Base-by-base conservation (phyloP, 2,797 vertebrate genomes). In the Aphelocoma californica region DNA sequence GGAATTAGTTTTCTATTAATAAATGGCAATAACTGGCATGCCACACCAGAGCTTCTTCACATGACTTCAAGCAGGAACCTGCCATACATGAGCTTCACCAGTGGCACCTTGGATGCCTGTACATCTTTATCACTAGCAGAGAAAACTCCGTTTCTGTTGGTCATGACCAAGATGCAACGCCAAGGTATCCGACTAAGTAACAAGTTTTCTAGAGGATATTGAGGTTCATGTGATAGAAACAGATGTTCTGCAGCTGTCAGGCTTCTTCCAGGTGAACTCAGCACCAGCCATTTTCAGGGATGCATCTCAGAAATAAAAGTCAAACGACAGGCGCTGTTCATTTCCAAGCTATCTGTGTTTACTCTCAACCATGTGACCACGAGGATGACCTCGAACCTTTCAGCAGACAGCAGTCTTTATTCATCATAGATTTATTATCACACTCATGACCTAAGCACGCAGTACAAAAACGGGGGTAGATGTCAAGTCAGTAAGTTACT, bases 61-160 rank as follows among this genome's bases (percentile, higher is more conserved):
- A 2, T 1, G 12, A 32, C 4, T 18, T 53, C 65, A 67, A 28
- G 53, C 3, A 18, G 45, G 10, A 6, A 44, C 7, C 6, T 14
- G 14, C 6, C 8, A 31, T 15, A 56, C 9, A 6, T 2, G 3
- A 18, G 12, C 7, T 38, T 50, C 21, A 36, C 20, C 10, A 15
- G 1, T 0, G 0, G 24, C 14, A 81, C 28, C 9, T 1, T 1
- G 10, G 45, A 6, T 2, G 3, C 6, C 45, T 14, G 0, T 2
- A 17, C 12, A 31, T 31, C 40, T 17, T 18, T 6, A 25, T 0
- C 4, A 16, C 31, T 13, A 57, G 17, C 0, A 36, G 31, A 54
- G 7, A 48, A 18, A 13, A 74, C 29, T 20, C 47, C 2, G 4
- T 6, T 56, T 32, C 53, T 53, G 5, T 19, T 5, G 16, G 45